Evolutionary conservation across 2,113 vertebrate genomes (phyloP).

Genomic region (Festucalex cinctus): DNA sequence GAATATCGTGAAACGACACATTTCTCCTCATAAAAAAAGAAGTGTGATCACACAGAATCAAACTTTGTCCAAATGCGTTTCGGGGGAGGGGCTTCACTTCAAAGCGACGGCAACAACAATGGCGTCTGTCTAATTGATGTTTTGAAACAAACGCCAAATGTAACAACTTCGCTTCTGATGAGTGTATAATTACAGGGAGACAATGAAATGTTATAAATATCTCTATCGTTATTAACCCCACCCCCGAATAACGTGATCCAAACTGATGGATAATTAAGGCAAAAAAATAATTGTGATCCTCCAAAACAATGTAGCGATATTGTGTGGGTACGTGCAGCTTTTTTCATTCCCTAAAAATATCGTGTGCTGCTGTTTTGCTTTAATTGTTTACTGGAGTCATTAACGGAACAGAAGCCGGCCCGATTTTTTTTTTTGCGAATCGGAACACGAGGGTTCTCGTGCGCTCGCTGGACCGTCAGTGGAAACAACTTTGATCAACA

Average conservation of each 20-base stretch:
- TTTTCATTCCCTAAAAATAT: conserved; percentile 53
- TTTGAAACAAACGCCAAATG: conserved; percentile 62
- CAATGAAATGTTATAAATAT: conserved; percentile 69
- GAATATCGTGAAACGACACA: conserved; percentile 29
- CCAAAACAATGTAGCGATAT: conserved; percentile 51
- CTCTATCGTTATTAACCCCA: conserved; percentile 62
- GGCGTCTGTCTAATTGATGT: conserved; percentile 68
- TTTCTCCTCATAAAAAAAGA: conserved; percentile 37
- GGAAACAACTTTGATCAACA: conserved; percentile 66
- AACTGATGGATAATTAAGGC: conserved; percentile 69
- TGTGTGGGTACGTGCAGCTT: conserved; percentile 21
- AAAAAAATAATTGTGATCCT: conserved; percentile 65
- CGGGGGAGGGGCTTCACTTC: conserved; percentile 61
- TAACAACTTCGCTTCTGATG: conserved; percentile 64
- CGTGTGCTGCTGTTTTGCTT: conserved; percentile 29
- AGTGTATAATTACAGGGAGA: conserved; percentile 67
- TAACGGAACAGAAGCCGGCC: conserved; percentile 51
- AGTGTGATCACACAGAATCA: conserved; percentile 31
- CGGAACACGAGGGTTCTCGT: conserved; percentile 15
- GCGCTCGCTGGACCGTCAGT: conserved; percentile 54
- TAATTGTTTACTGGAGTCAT: conserved; percentile 66
- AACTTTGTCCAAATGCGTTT: conserved; percentile 60
- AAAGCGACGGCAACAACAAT: conserved; percentile 62
- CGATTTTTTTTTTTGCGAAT: conserved; percentile 11
- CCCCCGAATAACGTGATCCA: conserved; percentile 67